A percentile compares a stretch with the other conserved stretches of the same genome.
Conservation (phyloP, 2,888 invertebrate genomes). For the Hofmannophila pseudospretella region DNA sequence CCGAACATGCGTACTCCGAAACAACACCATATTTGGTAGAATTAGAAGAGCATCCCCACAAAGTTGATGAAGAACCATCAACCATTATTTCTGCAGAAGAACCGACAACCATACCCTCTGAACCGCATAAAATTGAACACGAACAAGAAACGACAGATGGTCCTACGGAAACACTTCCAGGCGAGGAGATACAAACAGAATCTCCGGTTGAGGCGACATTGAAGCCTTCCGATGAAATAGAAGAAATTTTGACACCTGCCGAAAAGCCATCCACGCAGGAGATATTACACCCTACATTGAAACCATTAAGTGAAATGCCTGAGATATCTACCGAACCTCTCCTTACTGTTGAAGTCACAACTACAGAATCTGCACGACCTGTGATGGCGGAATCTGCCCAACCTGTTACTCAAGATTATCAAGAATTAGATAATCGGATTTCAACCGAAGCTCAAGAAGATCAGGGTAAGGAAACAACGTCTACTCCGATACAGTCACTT, state of each 20-base stretch:
- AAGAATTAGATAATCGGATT: not conserved
- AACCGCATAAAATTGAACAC: conserved; percentile 18
- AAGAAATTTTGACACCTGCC: conserved; percentile 9
- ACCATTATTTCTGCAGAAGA: conserved; percentile 20
- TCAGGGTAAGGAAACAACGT: conserved; percentile 3
- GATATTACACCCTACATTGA: conserved; percentile 4
- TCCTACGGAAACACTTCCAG: conserved; percentile 16
- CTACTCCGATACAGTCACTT: not conserved
- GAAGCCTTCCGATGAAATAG: conserved; percentile 13
- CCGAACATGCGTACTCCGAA: conserved; percentile 23
- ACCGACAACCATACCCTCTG: conserved; percentile 14
- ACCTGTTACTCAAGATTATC: too few species aligned
- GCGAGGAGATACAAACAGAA: conserved; percentile 21
- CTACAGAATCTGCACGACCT: conserved; percentile 2
- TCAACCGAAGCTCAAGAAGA: not conserved
- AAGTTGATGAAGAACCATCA: conserved; percentile 27
- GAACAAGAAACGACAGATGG: conserved; percentile 23
- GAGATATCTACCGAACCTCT: conserved; percentile 18
- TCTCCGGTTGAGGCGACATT: conserved; percentile 15
- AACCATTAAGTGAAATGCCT: conserved; percentile 14
- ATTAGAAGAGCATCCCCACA: conserved; percentile 53
- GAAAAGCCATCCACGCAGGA: conserved; percentile 6
- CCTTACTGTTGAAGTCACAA: conserved; percentile 15
- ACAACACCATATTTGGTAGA: conserved; percentile 49
- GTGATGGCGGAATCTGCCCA: too few species aligned